Conservation (phyloP, 2,888 invertebrate genomes). For the Phasia obesa region DNA sequence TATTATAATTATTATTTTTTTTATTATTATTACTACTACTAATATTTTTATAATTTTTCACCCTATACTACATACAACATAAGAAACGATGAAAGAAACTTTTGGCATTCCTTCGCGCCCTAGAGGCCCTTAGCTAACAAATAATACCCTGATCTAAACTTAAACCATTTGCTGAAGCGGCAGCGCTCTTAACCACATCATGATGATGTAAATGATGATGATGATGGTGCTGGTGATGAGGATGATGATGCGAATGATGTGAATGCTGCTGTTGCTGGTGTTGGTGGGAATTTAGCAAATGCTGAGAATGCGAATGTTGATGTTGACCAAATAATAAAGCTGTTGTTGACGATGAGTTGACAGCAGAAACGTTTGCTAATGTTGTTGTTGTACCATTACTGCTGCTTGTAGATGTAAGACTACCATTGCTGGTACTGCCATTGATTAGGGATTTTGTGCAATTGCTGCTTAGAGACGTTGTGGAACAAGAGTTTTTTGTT, state of each 20-base stretch:
- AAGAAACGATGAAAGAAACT: conserved; percentile 82
- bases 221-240: conserved; percentile 73
- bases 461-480: conserved; percentile 64
- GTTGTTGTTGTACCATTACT: conserved; percentile 36
- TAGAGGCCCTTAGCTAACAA: conserved; percentile 82
- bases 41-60: conserved; percentile 61
- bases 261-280: conserved; percentile 62
- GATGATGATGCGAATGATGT: conserved; percentile 71
- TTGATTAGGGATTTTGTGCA: conserved; percentile 65
- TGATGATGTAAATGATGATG: conserved; percentile 77
- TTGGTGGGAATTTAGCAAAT: conserved; percentile 67
- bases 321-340: conserved; percentile 57
- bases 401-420: conserved; percentile 61
- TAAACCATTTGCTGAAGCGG: conserved; percentile 80
- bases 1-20: conserved; percentile 26
- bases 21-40: conserved; percentile 22
- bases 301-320: conserved; percentile 58
- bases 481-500: conserved; percentile 72
- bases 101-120: conserved; percentile 82
- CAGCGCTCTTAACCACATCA: conserved; percentile 77
- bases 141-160: conserved; percentile 82
- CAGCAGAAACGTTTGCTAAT: not conserved
- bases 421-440: conserved; percentile 62
- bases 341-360: conserved; percentile 47
- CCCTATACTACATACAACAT: conserved; percentile 80